Conservation (phyloP, 2,113 vertebrate species). For the Salvelinus namaycush region DNA sequence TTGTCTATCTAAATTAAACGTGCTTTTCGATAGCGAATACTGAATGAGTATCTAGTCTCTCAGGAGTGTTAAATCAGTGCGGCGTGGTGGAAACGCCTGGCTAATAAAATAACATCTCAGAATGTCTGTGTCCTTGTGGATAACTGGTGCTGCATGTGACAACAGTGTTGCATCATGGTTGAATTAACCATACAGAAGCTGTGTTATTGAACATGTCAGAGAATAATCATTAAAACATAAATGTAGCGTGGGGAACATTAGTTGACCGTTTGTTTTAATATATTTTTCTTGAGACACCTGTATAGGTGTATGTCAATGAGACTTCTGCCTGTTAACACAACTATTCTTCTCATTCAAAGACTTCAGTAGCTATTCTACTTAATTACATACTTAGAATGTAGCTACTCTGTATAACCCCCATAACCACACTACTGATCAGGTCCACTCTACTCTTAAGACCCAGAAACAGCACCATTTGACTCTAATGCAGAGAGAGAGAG, state of each 20-base stretch:
- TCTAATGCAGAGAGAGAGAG: too few species aligned
- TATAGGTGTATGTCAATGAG: background rate
- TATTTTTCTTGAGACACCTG: too few species aligned
- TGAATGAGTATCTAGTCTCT: too few species aligned
- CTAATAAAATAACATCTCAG: background rate
- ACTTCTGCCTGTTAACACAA: background rate
- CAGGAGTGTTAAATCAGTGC: too few species aligned
- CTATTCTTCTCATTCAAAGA: background rate
- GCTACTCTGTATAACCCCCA: background rate
- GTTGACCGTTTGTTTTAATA: too few species aligned
- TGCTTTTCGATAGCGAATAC: background rate
- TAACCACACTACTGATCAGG: background rate
- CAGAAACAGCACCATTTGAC: background rate
- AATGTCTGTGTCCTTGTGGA: background rate
- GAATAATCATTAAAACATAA: background rate
- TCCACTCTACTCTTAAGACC: background rate
- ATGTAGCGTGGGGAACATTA: too few species aligned
- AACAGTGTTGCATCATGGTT: background rate
- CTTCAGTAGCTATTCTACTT: background rate
- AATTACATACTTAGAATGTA: background rate
- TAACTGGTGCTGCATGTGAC: background rate
- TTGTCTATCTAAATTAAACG: constrained; percentile 38
- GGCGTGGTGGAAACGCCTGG: too few species aligned
- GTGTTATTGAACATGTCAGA: background rate
- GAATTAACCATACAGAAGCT: background rate